Evolutionary conservation across 2,113 vertebrate species (phyloP).

Genomic region (Pygoscelis antarcticus): DNA sequence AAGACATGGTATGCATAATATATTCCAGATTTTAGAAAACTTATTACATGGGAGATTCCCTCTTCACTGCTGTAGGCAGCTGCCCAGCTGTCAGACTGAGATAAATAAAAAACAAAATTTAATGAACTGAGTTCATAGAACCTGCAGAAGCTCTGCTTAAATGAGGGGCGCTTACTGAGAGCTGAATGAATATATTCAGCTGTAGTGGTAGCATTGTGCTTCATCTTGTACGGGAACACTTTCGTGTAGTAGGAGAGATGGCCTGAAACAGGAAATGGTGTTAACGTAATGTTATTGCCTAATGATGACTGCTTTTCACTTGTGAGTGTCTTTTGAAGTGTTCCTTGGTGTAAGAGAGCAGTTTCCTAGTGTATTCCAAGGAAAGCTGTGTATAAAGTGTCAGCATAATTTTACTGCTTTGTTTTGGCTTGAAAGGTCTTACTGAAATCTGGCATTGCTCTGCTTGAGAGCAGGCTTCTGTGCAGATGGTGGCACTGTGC

Average conservation of each 20-base stretch:
- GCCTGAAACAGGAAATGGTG: background rate
- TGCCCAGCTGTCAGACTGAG: constrained; percentile 1
- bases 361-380: background rate
- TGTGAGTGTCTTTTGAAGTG: background rate
- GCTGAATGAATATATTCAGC: background rate
- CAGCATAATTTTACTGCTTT: background rate
- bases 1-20: background rate
- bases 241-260: background rate
- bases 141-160: background rate
- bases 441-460: background rate
- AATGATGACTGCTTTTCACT: background rate
- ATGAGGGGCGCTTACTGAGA: background rate
- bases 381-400: background rate
- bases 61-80: background rate
- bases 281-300: background rate
- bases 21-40: background rate
- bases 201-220: background rate
- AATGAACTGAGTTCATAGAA: background rate
- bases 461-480: background rate
- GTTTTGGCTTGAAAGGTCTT: background rate
- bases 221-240: background rate
- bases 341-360: background rate
- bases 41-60: background rate
- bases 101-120: background rate
- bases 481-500: background rate